Conservation (phyloP, 2,888 invertebrate species). For the Invenusta paracnida region DNA sequence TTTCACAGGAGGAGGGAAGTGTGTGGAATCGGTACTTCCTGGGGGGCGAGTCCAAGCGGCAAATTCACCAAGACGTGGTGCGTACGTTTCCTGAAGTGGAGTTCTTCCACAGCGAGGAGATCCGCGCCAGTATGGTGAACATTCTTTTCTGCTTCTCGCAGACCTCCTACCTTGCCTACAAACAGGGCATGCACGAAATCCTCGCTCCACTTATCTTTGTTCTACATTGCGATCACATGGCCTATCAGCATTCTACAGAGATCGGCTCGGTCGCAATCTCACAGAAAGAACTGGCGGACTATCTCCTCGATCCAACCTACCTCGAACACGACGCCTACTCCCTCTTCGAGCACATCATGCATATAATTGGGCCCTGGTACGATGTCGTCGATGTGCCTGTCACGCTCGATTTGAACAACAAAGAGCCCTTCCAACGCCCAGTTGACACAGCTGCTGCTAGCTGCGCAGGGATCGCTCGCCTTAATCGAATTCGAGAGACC, state of each 20-base stretch:
- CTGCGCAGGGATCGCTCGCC: constrained; percentile 50
- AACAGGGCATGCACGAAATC: constrained; percentile 78
- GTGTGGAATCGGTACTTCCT: constrained; percentile 34
- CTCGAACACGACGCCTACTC: constrained; percentile 74
- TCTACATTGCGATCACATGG: constrained; percentile 71
- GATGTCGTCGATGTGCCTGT: constrained; percentile 51
- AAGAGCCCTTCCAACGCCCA: background rate
- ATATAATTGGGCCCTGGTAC: constrained; percentile 62
- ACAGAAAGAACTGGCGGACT: background rate
- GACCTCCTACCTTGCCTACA: constrained; percentile 28
- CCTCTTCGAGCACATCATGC: constrained; percentile 62
- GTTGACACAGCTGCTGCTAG: background rate
- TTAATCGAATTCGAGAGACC: constrained; percentile 65
- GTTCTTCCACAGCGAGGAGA: constrained; percentile 70
- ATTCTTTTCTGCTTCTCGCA: constrained; percentile 66
- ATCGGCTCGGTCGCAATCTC: constrained; percentile 54
- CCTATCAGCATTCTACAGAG: constrained; percentile 67
- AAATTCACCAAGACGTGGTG: constrained; percentile 74
- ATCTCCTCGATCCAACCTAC: constrained; percentile 68
- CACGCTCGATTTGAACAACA: background rate
- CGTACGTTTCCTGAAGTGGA: constrained; percentile 77
- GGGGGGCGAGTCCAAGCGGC: constrained; percentile 34
- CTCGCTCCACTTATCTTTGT: constrained; percentile 75
- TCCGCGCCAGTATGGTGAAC: constrained; percentile 71
- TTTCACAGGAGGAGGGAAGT: constrained; percentile 33